Percentiles rank a stretch among this genome's conserved stretches.
Conservation (phyloP, 2,888 invertebrate genomes). For the Mystacides longicornis region DNA sequence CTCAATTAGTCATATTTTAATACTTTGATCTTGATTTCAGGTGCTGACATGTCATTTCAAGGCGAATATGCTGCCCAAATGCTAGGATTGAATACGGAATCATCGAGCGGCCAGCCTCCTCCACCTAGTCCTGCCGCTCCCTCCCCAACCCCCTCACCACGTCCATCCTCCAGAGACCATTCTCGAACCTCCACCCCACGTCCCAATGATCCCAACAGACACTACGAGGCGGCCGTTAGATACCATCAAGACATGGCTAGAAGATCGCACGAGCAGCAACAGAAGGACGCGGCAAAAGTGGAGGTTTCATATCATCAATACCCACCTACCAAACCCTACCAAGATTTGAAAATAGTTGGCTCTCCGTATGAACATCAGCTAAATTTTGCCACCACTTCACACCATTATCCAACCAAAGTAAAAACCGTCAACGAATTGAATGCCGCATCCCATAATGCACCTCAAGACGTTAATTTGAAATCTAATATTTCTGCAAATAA, state of each 20-base stretch:
- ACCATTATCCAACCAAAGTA: slow-evolving; percentile 25
- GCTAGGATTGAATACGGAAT: slow-evolving; percentile 63
- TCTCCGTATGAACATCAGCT: slow-evolving; percentile 23
- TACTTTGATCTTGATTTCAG: no score
- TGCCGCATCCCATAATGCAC: slow-evolving; percentile 15
- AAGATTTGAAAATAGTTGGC: slow-evolving; percentile 22
- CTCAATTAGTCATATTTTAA: no score
- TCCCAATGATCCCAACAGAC: slow-evolving; percentile 19
- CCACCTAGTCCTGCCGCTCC: slow-evolving; percentile 31
- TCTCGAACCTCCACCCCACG: slow-evolving; percentile 11
- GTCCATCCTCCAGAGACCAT: slow-evolving; percentile 27
- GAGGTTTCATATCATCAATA: slow-evolving; percentile 15
- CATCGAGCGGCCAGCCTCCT: slow-evolving; percentile 28
- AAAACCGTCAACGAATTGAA: slow-evolving; percentile 25
- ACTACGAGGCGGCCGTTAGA: slow-evolving; percentile 21
- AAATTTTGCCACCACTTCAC: slow-evolving; percentile 19
- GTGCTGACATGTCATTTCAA: slow-evolving; percentile 82
- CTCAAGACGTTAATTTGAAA: slow-evolving; percentile 24
- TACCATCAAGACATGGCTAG: slow-evolving; percentile 22
- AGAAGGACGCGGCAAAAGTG: slow-evolving; percentile 14
- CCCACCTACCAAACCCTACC: slow-evolving; percentile 22
- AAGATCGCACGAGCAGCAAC: slow-evolving; percentile 15
- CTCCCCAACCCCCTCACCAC: slow-evolving; percentile 29
- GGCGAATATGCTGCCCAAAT: slow-evolving; percentile 91
- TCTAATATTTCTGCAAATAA: slow-evolving; percentile 16